Base-by-base conservation (phyloP, 2,888 invertebrate species). In the Drosophila nigricruria region DNA sequence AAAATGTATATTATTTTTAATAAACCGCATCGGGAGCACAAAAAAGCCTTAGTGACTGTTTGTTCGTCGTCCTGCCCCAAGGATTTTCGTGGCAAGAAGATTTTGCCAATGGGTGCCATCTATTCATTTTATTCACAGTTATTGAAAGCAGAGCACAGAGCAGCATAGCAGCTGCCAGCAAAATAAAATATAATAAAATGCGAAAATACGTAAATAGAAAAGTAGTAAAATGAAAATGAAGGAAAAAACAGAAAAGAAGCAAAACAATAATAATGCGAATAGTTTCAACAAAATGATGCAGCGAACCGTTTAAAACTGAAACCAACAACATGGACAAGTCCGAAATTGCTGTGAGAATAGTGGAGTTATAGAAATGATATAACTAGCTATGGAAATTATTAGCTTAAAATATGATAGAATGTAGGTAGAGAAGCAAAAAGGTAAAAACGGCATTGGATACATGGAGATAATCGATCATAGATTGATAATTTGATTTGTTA, bases 111-210 rank as follows among this genome's bases (percentile, higher is more conserved):
- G 66, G 74, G 71, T 72, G 71, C 52, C 78, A 77, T 68, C 67
- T 52, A 70, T 77, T 77, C 77, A 77, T 78, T 79, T 84, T 80
- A 72, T 85, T 76, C 85, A 76, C 76, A 84, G 68, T 82, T 87
- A 85, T 85, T 85, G 87, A 85, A 84, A 78, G 76, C 82, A 64
- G 71, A 61, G 69, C 85, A 82, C 59, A 42, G 42, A 45, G 45
- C 45, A 47, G 27, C 45, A 5, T 12, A 23, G 23, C 43, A 23
- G 61, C 82, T 71, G 70, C 70, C 43, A 73, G 78, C 74, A 67
- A 80, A 85, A 85, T 78, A 80, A 80, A 78, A 82, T 70, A 67
- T 73, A 53, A 73, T 73, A 78, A 82, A 80, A 77, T 82, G 49
- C 18, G 58, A 59, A 71, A 71, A 59, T 52, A 58, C 43, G 45